Conservation (phyloP, 2,888 invertebrate species). For the Choreutis nemorana region DNA sequence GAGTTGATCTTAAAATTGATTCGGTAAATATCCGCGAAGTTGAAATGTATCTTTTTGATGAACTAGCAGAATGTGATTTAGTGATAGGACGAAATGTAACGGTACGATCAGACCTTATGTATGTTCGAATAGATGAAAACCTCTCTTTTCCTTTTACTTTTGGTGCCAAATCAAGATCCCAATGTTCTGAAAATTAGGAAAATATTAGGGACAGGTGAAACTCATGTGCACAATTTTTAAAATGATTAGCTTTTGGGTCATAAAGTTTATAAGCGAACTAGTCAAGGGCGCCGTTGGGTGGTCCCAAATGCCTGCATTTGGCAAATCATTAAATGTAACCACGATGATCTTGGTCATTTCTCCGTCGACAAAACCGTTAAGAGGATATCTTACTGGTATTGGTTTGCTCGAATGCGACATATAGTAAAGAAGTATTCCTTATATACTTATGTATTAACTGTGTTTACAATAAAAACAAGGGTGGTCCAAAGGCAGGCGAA, state of each 20-base stretch:
- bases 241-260: slow-evolving; percentile 5
- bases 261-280: slow-evolving; percentile 5
- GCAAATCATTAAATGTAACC: slow-evolving; percentile 4
- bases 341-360: slow-evolving; percentile 7
- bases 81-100: too few relatives aligned
- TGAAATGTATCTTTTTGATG: too few relatives aligned
- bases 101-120: too few relatives aligned
- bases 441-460: slow-evolving; percentile 9
- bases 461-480: slow-evolving; percentile 15
- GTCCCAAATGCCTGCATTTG: slow-evolving; percentile 6
- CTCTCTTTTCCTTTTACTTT: too few relatives aligned
- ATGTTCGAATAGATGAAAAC: too few relatives aligned
- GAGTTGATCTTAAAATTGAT: too few relatives aligned
- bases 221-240: slow-evolving; percentile 5
- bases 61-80: too few relatives aligned
- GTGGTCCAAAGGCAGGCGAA: slow-evolving; percentile 3
- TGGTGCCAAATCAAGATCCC: slow-evolving; percentile 3
- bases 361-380: slow-evolving; percentile 6
- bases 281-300: slow-evolving; percentile 6
- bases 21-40: too few relatives aligned
- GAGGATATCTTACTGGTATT: slow-evolving; percentile 3
- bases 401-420: slow-evolving; percentile 5
- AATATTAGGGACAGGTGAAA: slow-evolving; percentile 5
- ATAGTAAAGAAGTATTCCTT: slow-evolving; percentile 2
- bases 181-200: slow-evolving; percentile 2